Evolutionary conservation across 2,113 vertebrate genomes (phyloP), one percentile per base, ranked within the genome.

Genomic region (Cisticola juncidis): DNA sequence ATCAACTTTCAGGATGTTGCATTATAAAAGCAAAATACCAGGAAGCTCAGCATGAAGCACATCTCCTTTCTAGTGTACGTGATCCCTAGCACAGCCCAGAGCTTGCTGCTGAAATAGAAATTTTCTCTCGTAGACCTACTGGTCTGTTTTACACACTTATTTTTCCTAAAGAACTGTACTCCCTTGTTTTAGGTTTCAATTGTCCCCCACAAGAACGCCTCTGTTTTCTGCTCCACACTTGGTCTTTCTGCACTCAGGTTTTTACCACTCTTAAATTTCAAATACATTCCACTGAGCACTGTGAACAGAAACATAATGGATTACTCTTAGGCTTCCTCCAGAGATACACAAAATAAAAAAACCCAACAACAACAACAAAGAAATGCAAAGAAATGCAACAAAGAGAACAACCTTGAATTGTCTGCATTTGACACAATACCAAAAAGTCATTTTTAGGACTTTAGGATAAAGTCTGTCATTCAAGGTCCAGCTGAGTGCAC

Each of bases 1-100:
- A 84, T 94, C 74, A 76, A 35, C 95, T 95, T 93, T 92, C 89
- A 96, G 85, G 53, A 56, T 81, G 56, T 87, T 96, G 81, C 92
- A 95, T 93, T 95, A 90, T 89, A 92, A 87, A 92, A 92, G 24
- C 51, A 53, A 87, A 92, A 94, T 64, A 95, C 87, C 86, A 96
- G 80, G 92, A 96, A 96, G 28, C 18, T 92, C 56, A 83, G 24
- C 64, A 24, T 54, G 64, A 88, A 93, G 62, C 57, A 80, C 62
- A 25, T 56, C 85, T 40, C 45, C 47, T 70, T 85, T 68, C 77
- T 88, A 72, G 58, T 72, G 77, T 90, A 94, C 42, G 50, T 96
- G 94, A 86, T 77, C 0, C 0, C 51, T 50, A 69, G 44, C 88
- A 86, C 62, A 82, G 60, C 22, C 61, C 66, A 64, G 69, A 86